These are phyloP conservation scores for Drosophila meridionalis DNA, from an alignment of 2,888 invertebrate genomes.

Conservation along the genomic window DNA sequence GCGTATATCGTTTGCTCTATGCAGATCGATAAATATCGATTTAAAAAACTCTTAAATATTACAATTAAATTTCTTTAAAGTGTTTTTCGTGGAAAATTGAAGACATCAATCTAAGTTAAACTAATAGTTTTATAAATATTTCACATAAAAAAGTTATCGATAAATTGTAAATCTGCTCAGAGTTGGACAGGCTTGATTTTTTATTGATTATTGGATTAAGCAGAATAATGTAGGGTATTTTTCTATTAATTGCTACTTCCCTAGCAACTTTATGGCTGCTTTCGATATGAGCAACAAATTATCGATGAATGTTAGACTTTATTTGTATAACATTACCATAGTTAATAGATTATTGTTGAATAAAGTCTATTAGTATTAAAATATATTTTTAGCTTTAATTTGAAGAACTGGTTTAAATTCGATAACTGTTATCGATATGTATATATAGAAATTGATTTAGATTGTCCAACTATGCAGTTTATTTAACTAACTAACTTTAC, in stretches of 20 bases:
- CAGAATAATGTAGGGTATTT: background rate
- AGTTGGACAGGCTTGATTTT: fast-evolving
- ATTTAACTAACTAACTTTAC: too few relatives aligned
- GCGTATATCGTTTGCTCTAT: background rate
- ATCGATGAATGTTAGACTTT: background rate
- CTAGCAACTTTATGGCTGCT: fast-evolving
- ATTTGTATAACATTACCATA: too few relatives aligned
- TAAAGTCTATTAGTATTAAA: too few relatives aligned
- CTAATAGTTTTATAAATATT: background rate
- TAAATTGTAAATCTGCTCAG: background rate
- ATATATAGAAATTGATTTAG: background rate
- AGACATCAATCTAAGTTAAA: fast-evolving
- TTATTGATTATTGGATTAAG: background rate
- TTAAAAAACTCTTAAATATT: background rate
- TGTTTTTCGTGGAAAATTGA: background rate
- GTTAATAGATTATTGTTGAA: too few relatives aligned
- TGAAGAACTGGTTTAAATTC: too few relatives aligned
- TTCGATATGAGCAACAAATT: background rate
- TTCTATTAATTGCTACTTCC: background rate
- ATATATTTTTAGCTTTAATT: too few relatives aligned
- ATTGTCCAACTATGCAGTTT: too few relatives aligned
- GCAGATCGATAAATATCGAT: constrained; percentile 2
- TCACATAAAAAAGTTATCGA: too few relatives aligned
- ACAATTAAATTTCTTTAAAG: too few relatives aligned
- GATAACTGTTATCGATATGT: background rate